Percentiles rank a stretch among this genome's conserved stretches.
phyloP scores from a whole-genome alignment of 2,113 vertebrate species.

The Daphoenositta chrysoptera region DNA sequence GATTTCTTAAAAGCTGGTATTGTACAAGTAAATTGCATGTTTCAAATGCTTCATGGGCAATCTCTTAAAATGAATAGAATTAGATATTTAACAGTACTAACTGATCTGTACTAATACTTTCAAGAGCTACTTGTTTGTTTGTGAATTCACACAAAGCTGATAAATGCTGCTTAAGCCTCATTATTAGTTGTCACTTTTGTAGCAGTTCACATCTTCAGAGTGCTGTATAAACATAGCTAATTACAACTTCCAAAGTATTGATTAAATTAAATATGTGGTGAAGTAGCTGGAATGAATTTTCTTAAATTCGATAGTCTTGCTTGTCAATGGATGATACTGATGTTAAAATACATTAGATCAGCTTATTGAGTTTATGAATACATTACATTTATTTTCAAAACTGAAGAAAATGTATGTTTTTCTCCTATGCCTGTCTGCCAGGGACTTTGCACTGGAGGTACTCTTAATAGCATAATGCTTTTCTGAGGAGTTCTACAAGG shows the following conservation, averaged over 20 bases:
- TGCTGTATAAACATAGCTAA: slow-evolving; percentile 44
- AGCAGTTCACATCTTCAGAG: slow-evolving; percentile 1
- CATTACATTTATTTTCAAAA: neutral
- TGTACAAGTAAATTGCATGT: slow-evolving; percentile 17
- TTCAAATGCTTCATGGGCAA: neutral
- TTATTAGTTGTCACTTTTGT: neutral
- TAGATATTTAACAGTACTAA: slow-evolving; percentile 19
- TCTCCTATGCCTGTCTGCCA: neutral
- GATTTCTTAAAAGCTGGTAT: slow-evolving; percentile 20
- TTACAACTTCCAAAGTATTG: slow-evolving; percentile 12
- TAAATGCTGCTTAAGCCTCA: slow-evolving; percentile 7
- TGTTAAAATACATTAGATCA: neutral
- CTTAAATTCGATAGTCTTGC: neutral
- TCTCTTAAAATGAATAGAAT: slow-evolving; percentile 14
- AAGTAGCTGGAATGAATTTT: neutral
- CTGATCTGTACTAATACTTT: neutral
- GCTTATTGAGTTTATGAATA: neutral
- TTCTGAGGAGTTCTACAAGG: neutral
- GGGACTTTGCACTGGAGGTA: neutral
- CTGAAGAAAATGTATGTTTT: neutral
- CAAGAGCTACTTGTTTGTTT: slow-evolving; percentile 42
- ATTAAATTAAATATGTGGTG: slow-evolving; percentile 1
- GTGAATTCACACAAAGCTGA: slow-evolving; percentile 17
- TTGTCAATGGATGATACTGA: neutral
- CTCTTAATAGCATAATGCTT: neutral